phyloP scores from a whole-genome alignment of 2,113 vertebrate species.

The Lontra canadensis region DNA sequence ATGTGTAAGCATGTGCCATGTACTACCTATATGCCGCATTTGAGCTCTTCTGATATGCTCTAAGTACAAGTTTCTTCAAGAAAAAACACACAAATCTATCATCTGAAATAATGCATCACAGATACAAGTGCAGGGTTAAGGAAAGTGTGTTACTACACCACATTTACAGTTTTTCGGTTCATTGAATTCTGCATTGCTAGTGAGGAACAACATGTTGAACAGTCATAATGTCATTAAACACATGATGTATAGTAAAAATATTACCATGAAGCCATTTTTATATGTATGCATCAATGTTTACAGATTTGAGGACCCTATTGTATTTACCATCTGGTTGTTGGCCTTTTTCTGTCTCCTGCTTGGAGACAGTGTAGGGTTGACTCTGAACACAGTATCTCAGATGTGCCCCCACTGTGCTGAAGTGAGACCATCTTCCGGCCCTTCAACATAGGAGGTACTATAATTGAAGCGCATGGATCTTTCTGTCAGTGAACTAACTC shows the following conservation, averaged over 20 bases:
- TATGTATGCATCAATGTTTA: fast-evolving
- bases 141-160: background rate
- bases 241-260: background rate
- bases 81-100: background rate
- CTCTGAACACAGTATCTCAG: background rate
- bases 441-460: background rate
- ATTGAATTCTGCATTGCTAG: background rate
- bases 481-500: background rate
- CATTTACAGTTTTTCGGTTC: background rate
- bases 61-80: background rate
- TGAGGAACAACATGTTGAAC: background rate
- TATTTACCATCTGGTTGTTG: background rate
- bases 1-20: fast-evolving
- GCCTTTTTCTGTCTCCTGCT: background rate
- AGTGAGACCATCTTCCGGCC: too few relatives aligned
- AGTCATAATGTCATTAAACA: background rate
- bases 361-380: background rate
- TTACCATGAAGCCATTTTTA: background rate
- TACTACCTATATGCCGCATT: background rate
- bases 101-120: background rate
- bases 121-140: background rate
- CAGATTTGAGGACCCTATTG: background rate
- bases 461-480: background rate
- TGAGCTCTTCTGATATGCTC: background rate
- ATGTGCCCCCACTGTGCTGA: background rate